A percentile compares a stretch with the other conserved stretches of the same genome.
These are phyloP conservation scores for Xiphophorus couchianus DNA, from an alignment of 2,113 vertebrate genomes.

Conservation along the genomic window DNA sequence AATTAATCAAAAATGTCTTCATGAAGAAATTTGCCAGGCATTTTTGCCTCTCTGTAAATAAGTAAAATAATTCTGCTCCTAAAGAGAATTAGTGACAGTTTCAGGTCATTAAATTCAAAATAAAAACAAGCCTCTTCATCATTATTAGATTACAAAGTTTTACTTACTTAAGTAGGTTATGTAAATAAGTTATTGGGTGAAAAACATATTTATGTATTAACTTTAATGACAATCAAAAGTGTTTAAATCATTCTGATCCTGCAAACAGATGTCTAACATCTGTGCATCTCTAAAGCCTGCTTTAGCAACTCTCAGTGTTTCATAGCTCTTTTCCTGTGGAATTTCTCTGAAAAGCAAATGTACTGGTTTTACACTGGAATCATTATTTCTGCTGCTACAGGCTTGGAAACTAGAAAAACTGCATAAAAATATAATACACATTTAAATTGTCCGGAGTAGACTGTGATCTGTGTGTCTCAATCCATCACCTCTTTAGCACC, in stretches of 20 bases:
- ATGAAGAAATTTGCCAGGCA: background rate
- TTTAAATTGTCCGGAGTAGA: background rate
- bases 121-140: too few relatives aligned
- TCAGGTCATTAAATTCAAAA: too few relatives aligned
- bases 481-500: background rate
- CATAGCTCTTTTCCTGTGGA: background rate
- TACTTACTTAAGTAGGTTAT: too few relatives aligned
- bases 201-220: too few relatives aligned
- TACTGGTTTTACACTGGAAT: background rate
- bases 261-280: background rate
- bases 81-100: too few relatives aligned
- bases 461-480: background rate
- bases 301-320: background rate
- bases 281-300: background rate
- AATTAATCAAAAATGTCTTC: background rate
- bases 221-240: too few relatives aligned
- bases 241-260: background rate
- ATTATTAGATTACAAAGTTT: too few relatives aligned
- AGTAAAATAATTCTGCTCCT: too few relatives aligned
- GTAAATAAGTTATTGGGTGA: too few relatives aligned
- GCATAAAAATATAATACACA: too few relatives aligned
- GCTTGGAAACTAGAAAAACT: background rate
- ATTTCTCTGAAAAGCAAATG: background rate
- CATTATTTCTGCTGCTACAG: background rate
- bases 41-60: too few relatives aligned